A percentile compares a stretch with the other conserved stretches of the same genome.
Conservation (phyloP, 2,888 invertebrate species). For the Drosophila seclusa region DNA sequence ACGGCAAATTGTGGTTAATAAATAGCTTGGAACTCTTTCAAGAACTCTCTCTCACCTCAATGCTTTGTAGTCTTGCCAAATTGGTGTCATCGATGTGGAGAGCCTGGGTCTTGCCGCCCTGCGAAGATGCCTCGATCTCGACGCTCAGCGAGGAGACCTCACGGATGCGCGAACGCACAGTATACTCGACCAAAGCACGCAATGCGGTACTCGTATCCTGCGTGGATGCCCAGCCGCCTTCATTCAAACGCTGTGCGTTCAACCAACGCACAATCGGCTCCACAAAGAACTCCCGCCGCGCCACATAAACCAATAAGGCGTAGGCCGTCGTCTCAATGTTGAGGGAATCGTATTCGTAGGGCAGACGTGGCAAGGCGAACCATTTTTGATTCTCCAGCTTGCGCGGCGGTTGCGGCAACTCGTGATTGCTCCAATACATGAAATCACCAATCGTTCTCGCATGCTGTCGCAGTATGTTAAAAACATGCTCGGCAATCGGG, state of each 20-base stretch:
- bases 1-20: not conserved
- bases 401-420: constrained; percentile 91
- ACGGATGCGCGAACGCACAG: constrained; percentile 92
- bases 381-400: constrained; percentile 96
- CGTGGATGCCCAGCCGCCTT: constrained; percentile 95
- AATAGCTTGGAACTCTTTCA: not conserved
- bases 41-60: constrained; percentile 87
- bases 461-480: constrained; percentile 88
- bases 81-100: constrained; percentile 91
- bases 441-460: constrained; percentile 91
- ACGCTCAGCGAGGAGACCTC: constrained; percentile 93
- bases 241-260: constrained; percentile 93
- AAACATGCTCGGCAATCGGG: constrained; percentile 94
- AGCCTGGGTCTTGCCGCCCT: constrained; percentile 88
- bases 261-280: constrained; percentile 96
- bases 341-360: constrained; percentile 94
- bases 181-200: constrained; percentile 95
- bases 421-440: constrained; percentile 93
- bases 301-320: constrained; percentile 94
- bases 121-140: constrained; percentile 93
- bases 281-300: constrained; percentile 91
- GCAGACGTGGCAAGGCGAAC: constrained; percentile 93
- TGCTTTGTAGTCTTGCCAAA: constrained; percentile 91
- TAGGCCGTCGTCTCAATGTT: constrained; percentile 97
- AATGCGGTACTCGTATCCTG: constrained; percentile 95